Evolutionary conservation across 1,140 invertebrate species (phyloP).

Genomic region (Drosophila pruinosa): DNA sequence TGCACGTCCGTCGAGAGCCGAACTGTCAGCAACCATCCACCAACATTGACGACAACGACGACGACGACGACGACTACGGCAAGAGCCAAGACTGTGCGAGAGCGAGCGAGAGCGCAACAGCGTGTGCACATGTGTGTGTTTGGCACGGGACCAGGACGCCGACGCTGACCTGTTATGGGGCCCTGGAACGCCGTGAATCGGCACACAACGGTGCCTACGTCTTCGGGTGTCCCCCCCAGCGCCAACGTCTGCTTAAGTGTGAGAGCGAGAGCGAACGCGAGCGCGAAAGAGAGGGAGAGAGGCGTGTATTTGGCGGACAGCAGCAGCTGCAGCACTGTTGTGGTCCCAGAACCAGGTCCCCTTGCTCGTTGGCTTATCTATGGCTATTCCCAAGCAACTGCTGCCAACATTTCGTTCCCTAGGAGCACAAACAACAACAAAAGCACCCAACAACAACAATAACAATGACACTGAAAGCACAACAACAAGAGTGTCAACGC

Average conservation of each 20-base stretch:
- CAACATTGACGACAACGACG: constrained; percentile 25
- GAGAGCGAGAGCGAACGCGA: neutral
- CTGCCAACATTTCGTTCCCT: constrained; percentile 27
- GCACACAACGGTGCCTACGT: constrained; percentile 38
- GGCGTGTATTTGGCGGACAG: constrained; percentile 43
- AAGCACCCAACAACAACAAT: neutral
- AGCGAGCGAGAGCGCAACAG: constrained; percentile 6
- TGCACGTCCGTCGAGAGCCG: constrained; percentile 60
- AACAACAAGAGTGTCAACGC: constrained; percentile 65
- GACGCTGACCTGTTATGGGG: constrained; percentile 39
- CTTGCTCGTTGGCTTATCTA: constrained; percentile 35
- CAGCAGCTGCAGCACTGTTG: constrained; percentile 6
- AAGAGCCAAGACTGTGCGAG: neutral
- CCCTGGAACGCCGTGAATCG: constrained; percentile 63
- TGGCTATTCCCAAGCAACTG: constrained; percentile 41
- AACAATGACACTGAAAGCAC: too few relatives aligned
- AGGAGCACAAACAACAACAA: neutral
- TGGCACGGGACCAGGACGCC: constrained; percentile 16
- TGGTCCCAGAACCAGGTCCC: constrained; percentile 27
- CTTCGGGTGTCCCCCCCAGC: constrained; percentile 7
- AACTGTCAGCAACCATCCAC: constrained; percentile 77
- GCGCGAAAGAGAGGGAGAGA: constrained; percentile 13
- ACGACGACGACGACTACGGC: neutral
- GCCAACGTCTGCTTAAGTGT: too few relatives aligned
- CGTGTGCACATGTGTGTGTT: neutral